These are phyloP conservation scores for Zosterops pallidus DNA, from an alignment of 2,113 vertebrate genomes.

Conservation along the genomic window DNA sequence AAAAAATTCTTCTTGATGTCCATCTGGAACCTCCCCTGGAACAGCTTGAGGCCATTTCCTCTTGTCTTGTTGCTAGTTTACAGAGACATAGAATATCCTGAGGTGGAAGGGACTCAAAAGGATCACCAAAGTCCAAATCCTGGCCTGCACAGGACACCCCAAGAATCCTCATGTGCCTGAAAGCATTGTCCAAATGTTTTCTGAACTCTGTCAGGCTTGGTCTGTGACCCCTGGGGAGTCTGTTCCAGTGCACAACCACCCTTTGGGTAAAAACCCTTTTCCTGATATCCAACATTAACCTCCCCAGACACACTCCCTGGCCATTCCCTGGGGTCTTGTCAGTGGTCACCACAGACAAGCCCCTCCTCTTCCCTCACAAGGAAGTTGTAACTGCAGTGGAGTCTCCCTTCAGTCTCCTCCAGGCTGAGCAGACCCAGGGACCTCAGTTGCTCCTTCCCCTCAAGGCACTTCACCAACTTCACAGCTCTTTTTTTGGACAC, in stretches of 20 bases:
- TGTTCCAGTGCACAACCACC: rapidly evolving
- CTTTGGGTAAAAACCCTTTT: background rate
- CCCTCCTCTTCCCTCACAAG: rapidly evolving
- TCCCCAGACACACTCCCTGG: background rate
- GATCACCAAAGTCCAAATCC: background rate
- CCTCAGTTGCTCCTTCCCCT: background rate
- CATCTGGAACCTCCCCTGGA: background rate
- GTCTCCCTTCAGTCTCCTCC: background rate
- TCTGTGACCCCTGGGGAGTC: background rate
- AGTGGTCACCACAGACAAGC: no score
- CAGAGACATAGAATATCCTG: background rate
- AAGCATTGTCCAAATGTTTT: background rate
- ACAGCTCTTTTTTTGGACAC: background rate
- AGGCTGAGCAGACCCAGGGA: background rate
- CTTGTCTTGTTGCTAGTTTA: background rate
- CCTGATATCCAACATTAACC: background rate
- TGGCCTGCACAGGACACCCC: background rate
- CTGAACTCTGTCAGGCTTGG: background rate
- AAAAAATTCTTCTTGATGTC: background rate
- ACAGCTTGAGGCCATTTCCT: background rate
- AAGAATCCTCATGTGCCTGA: background rate
- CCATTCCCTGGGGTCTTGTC: background rate
- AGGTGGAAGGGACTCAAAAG: background rate
- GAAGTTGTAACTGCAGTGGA: background rate
- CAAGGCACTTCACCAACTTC: background rate